Evolutionary conservation across 2,797 vertebrate species (phyloP).

Genomic region (Naso thynnoides): DNA sequence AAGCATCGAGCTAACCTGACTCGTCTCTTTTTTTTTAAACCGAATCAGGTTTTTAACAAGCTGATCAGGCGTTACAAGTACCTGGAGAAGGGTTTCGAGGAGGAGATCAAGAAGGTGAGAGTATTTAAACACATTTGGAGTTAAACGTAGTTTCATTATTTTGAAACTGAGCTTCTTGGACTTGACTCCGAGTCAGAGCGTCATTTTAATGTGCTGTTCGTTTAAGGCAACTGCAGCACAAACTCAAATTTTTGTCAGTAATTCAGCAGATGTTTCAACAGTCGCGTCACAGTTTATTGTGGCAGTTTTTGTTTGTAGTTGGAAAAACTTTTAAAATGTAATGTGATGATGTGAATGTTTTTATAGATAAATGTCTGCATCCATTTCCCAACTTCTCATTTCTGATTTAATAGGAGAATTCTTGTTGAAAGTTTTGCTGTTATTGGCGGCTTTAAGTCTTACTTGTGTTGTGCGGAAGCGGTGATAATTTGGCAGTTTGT

Average conservation of each 20-base stretch:
- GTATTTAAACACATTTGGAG: not conserved
- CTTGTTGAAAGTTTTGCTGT: not conserved
- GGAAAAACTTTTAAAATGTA: too few relatives aligned
- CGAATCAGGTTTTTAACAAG: constrained; percentile 96
- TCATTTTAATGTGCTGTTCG: too few relatives aligned
- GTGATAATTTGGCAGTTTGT: not conserved
- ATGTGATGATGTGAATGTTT: too few relatives aligned
- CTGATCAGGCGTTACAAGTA: constrained; percentile 99
- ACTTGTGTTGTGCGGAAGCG: not conserved
- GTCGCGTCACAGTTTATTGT: too few relatives aligned
- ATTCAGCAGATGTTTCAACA: too few relatives aligned
- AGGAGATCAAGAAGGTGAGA: constrained; percentile 97
- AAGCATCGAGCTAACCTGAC: not conserved
- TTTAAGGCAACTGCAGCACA: too few relatives aligned
- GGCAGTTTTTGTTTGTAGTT: too few relatives aligned
- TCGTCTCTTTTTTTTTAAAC: not conserved
- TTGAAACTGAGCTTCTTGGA: not conserved
- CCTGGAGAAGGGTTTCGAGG: constrained; percentile 98
- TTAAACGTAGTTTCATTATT: not conserved
- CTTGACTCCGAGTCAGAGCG: too few relatives aligned
- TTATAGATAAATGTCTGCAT: too few relatives aligned
- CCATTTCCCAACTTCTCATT: too few relatives aligned
- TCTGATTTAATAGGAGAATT: too few relatives aligned
- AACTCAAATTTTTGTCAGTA: too few relatives aligned
- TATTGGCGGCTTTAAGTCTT: not conserved